Base-by-base conservation (phyloP, 2,797 vertebrate genomes). In the Oreortyx pictus region DNA sequence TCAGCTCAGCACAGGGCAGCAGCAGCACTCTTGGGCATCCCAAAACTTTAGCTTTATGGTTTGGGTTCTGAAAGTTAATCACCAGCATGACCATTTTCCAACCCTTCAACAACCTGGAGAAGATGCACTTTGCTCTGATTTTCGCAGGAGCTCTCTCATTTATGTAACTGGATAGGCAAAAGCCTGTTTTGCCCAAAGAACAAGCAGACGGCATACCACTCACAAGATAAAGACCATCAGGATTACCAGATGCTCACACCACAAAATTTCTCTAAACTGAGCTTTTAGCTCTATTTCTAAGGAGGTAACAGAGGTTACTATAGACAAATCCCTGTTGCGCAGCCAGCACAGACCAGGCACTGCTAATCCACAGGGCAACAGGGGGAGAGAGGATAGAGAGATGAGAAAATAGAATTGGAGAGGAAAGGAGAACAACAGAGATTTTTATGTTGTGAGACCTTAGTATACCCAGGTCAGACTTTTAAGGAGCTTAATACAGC, bases 391-490 rank as follows among this genome's bases (percentile, higher is more conserved):
- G 2, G 56, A 64, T 27, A 75, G 6, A 86, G 24, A 59, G 8
- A 2, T 2, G 18, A 7, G 9, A 25, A 61, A 60, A 60, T 44
- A 27, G 49, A 5, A 3, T 2, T 41, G 14, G 2, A n/a, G 6
- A 8, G 54, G 71, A 67, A 15, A 29, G 14, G 7, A 92, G 72
- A 75, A 8, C 0, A 4, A 18, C 1, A 43, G 14, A 11, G 7
- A 25, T 78, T 62, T 88, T 86, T 18, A 78, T 18, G 5, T 7
- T 35, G 4, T 29, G 6, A 65, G 22, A 86, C 33, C 31, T 29
- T 31, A 9, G 2, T 61, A 52, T 9, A 37, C 11, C 22, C 61
- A 7, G 13, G 4, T 37, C 27, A 75, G 33, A 52, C 14, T 9
- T 50, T 67, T 46, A 87, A 37, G 18, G 10, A 90, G 5, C 14